Conservation (phyloP, 1,140 invertebrate genomes). For the Meloidogyne floridensis region DNA sequence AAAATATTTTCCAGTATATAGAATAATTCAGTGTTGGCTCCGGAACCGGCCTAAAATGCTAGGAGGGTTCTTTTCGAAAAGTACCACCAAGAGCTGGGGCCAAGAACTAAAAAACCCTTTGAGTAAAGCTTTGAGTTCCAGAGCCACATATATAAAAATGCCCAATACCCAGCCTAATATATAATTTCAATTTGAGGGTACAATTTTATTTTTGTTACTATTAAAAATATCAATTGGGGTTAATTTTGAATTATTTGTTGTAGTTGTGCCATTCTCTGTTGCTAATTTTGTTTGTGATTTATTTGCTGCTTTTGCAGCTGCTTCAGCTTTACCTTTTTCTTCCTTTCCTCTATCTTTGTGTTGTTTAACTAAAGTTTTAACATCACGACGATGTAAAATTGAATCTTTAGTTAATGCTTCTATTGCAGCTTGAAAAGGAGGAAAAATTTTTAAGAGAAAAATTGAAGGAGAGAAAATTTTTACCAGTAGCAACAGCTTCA, state of each 20-base stretch:
- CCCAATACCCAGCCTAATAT: no score
- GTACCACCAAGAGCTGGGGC: no score
- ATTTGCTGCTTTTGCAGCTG: neutral
- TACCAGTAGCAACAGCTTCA: constrained; percentile 62
- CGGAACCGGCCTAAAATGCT: no score
- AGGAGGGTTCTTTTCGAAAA: no score
- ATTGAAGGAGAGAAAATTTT: neutral
- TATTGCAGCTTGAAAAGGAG: constrained; percentile 51
- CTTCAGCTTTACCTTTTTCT: constrained; percentile 23
- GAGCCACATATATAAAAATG: no score
- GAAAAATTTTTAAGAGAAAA: neutral
- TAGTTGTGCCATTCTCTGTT: neutral
- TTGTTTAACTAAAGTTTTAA: constrained; percentile 64
- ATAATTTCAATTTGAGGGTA: neutral
- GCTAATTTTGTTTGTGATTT: neutral
- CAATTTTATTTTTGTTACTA: neutral
- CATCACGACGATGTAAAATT: constrained; percentile 63
- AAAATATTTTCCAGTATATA: no score
- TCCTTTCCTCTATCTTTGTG: constrained; percentile 58
- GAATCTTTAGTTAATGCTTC: constrained; percentile 66
- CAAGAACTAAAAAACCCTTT: no score
- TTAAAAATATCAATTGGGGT: neutral
- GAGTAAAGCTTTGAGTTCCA: no score
- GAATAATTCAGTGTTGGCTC: no score
- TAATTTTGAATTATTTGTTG: neutral